These are phyloP conservation scores for Vollenhovia emeryi DNA, from an alignment of 1,140 invertebrate genomes.

Conservation along the genomic window DNA sequence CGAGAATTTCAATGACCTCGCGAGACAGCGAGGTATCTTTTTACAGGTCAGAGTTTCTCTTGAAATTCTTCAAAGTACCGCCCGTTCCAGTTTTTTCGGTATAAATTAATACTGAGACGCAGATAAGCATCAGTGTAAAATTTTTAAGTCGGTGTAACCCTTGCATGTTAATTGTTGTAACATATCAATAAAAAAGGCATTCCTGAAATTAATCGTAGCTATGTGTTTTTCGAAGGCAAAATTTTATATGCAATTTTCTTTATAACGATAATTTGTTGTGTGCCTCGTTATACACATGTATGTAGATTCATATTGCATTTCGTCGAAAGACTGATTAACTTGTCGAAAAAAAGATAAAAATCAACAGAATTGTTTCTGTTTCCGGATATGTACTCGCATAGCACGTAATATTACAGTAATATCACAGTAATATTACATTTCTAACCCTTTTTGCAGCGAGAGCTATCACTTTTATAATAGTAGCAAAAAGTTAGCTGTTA, in stretches of 20 bases:
- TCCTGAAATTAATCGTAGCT: not conserved
- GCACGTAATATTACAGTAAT: too few relatives aligned
- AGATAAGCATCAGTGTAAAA: conserved; percentile 71
- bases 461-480: too few relatives aligned
- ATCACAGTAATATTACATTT: too few relatives aligned
- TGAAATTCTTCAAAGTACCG: not conserved
- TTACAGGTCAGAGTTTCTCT: not conserved
- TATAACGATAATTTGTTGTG: not conserved
- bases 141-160: conserved; percentile 76
- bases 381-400: too few relatives aligned
- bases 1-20: not conserved
- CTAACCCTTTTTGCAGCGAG: too few relatives aligned
- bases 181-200: conserved; percentile 77
- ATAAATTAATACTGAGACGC: conserved; percentile 41
- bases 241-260: not conserved
- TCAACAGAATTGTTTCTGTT: too few relatives aligned
- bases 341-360: not conserved
- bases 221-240: not conserved
- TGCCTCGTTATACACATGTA: not conserved
- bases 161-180: conserved; percentile 82
- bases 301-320: not conserved
- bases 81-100: conserved; percentile 14
- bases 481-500: too few relatives aligned
- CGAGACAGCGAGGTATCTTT: not conserved
- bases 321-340: too few relatives aligned